A percentile compares a stretch with the other conserved stretches of the same genome.
phyloP scores from a whole-genome alignment of 2,113 vertebrate genomes.

The Merops nubicus region DNA sequence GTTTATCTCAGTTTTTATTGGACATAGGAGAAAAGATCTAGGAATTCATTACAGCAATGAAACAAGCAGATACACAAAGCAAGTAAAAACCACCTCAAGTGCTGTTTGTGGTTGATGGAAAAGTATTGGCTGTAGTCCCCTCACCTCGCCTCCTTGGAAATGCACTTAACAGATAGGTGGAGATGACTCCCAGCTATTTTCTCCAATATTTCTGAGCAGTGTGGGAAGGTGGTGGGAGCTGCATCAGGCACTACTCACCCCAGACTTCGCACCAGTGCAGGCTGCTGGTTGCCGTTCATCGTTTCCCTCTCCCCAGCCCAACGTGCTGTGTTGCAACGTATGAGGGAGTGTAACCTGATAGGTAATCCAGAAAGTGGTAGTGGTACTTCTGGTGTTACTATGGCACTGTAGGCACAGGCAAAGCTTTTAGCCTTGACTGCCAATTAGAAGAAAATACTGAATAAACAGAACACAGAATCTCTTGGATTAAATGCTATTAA shows the following conservation, averaged over 20 bases:
- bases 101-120: neutral
- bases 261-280: neutral
- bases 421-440: neutral
- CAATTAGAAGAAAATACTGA: neutral
- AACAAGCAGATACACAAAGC: neutral
- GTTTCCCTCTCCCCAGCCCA: neutral
- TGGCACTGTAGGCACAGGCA: neutral
- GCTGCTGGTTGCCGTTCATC: neutral
- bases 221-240: neutral
- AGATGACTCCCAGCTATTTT: neutral
- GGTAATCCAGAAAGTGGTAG: neutral
- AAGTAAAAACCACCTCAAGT: neutral
- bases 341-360: neutral
- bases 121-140: neutral
- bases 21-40: neutral
- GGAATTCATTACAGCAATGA: neutral
- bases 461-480: neutral
- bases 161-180: accelerated
- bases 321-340: accelerated
- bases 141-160: neutral
- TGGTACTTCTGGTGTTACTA: neutral
- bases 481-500: neutral
- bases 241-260: neutral
- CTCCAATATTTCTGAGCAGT: neutral
- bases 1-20: neutral